Conservation (phyloP, 2,113 vertebrate genomes). For the Todiramphus chloris region DNA sequence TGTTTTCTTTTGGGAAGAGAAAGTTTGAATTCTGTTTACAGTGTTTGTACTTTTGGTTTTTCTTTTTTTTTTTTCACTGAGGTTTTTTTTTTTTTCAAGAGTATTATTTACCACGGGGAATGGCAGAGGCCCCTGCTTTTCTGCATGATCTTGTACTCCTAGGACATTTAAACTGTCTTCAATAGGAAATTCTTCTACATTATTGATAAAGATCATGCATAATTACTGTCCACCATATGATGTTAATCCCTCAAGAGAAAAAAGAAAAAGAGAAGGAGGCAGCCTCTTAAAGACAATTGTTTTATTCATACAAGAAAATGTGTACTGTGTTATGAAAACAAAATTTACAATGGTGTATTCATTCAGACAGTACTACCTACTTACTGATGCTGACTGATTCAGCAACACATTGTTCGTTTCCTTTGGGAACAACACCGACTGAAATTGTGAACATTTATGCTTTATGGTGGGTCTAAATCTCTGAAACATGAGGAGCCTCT, state of each 20-base stretch:
- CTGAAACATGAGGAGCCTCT: background rate
- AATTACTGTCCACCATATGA: slow-evolving; percentile 53
- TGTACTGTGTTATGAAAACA: background rate
- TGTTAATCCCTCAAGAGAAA: background rate
- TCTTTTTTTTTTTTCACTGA: background rate
- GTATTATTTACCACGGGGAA: background rate
- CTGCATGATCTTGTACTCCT: background rate
- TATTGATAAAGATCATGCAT: slow-evolving; percentile 52
- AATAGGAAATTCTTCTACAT: slow-evolving; percentile 29
- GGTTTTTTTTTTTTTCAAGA: background rate
- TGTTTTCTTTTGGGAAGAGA: background rate
- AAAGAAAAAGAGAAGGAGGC: background rate
- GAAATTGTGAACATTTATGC: background rate
- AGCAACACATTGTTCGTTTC: background rate
- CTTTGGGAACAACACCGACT: background rate
- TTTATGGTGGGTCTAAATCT: background rate
- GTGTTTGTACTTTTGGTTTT: background rate
- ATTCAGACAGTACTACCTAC: background rate
- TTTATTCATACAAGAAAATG: background rate
- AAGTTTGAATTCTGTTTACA: background rate
- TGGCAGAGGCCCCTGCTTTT: background rate
- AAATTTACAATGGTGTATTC: background rate
- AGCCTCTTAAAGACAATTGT: background rate
- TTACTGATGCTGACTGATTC: background rate
- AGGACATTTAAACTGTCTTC: background rate